Base-by-base conservation (phyloP, 2,888 invertebrate genomes). In the Arge pagana region DNA sequence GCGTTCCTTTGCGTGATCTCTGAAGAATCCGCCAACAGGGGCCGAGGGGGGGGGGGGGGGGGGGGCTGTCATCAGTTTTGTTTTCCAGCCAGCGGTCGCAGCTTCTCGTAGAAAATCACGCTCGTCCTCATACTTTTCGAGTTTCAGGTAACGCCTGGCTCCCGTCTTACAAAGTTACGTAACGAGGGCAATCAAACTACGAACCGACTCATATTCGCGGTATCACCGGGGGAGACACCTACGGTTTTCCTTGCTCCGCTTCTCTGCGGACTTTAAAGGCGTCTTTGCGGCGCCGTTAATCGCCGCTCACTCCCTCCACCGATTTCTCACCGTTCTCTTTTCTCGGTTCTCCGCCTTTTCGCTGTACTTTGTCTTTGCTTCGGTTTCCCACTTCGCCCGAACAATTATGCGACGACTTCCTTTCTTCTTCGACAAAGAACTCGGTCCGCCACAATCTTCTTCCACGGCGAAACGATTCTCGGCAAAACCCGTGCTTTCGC, bases 271-370 rank as follows among this genome's bases (percentile, higher is more conserved):
- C 33, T 13, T 45, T 6, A 18, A 18, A 11, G n/a, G 40, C 52
- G 55, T 54, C 57, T 48, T 43, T n/a, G 18, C 43, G 55, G 52
- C 55, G 57, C 53, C 59, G 41, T 50, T 57, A 55, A 57, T 57
- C 51, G 53, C 30, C 42, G n/a, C 30, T 30, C n/a, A 7, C 19
- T 11, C 30, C 33, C 13, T 4, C 33, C n/a, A n/a, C n/a, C n/a
- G n/a, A n/a, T 1, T 24, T 26, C 24, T 18, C n/a, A 33, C 13
- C 18, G n/a, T 49, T 39, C 39, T 16, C 23, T 21, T 23, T 16
- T n/a, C 23, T 41, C 31, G 7, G 30, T 50, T 10, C 5, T 8
- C 16, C 21, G 15, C 10, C 13, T 31, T 18, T 6, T 11, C 11
- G 28, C 31, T 19, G 15, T 28, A 5, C 10, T 13, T 8, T 40